phyloP scores from a whole-genome alignment of 2,888 invertebrate species.

The Metellina segmentata region DNA sequence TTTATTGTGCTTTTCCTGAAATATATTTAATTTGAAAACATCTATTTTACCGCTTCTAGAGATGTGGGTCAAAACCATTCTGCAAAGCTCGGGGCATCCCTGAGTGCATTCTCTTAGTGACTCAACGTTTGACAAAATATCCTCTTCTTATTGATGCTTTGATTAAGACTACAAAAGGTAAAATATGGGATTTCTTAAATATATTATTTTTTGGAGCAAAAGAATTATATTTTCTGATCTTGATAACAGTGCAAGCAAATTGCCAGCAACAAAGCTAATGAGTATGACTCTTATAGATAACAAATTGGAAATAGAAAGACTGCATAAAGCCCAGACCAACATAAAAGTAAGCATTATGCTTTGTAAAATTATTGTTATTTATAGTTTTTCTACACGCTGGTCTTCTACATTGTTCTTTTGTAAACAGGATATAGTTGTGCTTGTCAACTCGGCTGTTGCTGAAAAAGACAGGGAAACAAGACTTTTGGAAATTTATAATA shows the following conservation, averaged over 20 bases:
- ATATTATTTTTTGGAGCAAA: too few species aligned
- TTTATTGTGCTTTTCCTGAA: background rate
- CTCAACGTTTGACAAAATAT: conserved; percentile 96
- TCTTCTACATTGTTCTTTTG: background rate
- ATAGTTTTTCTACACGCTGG: background rate
- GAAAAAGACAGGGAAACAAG: conserved; percentile 94
- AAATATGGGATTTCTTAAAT: background rate
- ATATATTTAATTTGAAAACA: background rate
- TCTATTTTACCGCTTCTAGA: conserved; percentile 81
- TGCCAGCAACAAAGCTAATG: too few species aligned
- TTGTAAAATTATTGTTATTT: background rate
- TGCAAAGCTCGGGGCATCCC: conserved; percentile 97
- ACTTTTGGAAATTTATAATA: conserved; percentile 94
- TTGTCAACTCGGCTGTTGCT: conserved; percentile 95
- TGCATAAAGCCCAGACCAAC: conserved; percentile 52
- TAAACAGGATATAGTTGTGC: conserved; percentile 89
- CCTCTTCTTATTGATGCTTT: conserved; percentile 94
- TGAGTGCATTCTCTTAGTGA: conserved; percentile 96
- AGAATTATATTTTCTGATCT: too few species aligned
- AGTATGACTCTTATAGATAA: conserved; percentile 42
- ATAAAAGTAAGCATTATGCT: conserved; percentile 54
- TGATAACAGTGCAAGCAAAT: too few species aligned
- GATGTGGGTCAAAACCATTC: conserved; percentile 92
- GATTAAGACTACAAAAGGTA: conserved; percentile 90
- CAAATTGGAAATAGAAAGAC: conserved; percentile 57